These are phyloP conservation scores for Drosophila sordidula DNA, from an alignment of 2,888 invertebrate species.

Conservation along the genomic window DNA sequence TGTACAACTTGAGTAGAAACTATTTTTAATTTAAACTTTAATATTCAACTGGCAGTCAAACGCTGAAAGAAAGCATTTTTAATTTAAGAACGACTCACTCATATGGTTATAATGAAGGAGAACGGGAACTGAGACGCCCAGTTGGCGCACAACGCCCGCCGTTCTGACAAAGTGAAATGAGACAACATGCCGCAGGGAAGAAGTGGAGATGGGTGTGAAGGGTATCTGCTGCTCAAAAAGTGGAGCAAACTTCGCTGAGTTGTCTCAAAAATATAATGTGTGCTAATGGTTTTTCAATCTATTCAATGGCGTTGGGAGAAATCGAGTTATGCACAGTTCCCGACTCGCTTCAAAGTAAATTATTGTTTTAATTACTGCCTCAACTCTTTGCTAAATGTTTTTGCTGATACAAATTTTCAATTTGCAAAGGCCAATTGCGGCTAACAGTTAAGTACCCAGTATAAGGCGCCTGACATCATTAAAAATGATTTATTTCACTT, in stretches of 20 bases:
- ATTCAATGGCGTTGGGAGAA: constrained; percentile 24
- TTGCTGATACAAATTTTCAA: constrained; percentile 28
- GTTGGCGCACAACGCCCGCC: constrained; percentile 4
- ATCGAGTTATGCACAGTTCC: constrained; percentile 52
- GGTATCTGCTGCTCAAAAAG: constrained; percentile 28
- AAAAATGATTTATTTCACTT: constrained; percentile 46
- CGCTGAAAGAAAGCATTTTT: constrained; percentile 23
- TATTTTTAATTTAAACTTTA: constrained; percentile 42
- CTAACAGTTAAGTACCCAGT: constrained; percentile 26
- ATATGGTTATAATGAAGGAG: constrained; percentile 8
- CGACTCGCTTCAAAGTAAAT: constrained; percentile 42
- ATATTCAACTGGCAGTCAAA: constrained; percentile 32
- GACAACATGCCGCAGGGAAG: constrained; percentile 1
- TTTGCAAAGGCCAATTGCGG: constrained; percentile 35
- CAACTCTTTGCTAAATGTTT: constrained; percentile 24
- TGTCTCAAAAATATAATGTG: constrained; percentile 21
- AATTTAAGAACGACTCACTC: constrained; percentile 8
- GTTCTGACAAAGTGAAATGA: constrained; percentile 7
- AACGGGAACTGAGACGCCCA: constrained; percentile 9
- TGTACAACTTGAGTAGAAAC: constrained; percentile 19
- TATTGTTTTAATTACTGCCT: constrained; percentile 33
- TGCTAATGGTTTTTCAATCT: constrained; percentile 71
- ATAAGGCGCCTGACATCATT: constrained; percentile 33
- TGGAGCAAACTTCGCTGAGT: constrained; percentile 47
- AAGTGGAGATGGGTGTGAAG: constrained; percentile 4